phyloP scores from a whole-genome alignment of 2,888 invertebrate genomes.

The Schizaphis graminum region DNA sequence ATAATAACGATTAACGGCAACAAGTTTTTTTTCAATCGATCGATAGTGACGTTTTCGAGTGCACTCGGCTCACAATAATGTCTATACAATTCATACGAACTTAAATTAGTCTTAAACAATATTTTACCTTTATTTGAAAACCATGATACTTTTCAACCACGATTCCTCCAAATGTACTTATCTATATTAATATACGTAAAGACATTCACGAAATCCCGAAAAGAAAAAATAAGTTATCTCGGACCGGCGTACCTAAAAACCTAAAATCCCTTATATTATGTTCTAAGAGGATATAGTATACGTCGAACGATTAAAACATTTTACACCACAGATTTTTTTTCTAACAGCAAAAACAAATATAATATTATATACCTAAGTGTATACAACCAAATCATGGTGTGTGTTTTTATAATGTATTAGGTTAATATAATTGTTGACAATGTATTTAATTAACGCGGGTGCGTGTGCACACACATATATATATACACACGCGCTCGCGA shows the following conservation, averaged over 20 bases:
- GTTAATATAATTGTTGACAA: constrained; percentile 18
- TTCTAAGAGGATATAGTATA: neutral
- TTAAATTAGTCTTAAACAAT: neutral
- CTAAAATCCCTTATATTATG: neutral
- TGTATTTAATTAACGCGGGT: constrained; percentile 32
- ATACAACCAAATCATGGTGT: constrained; percentile 11
- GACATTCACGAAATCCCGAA: neutral
- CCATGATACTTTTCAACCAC: neutral
- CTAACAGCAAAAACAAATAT: neutral
- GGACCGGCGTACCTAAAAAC: neutral
- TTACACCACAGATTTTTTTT: constrained; percentile 7
- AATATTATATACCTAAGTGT: neutral
- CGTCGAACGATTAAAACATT: neutral
- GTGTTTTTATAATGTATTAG: constrained; percentile 19
- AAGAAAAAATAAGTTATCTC: neutral
- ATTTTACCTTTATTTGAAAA: constrained; percentile 3
- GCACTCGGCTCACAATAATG: neutral
- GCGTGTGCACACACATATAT: neutral
- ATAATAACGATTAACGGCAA: neutral
- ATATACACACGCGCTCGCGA: no score
- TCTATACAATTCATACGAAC: neutral
- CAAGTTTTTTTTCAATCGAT: neutral
- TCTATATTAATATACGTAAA: neutral
- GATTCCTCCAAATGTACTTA: neutral
- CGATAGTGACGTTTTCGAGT: neutral